Conservation (phyloP, 2,797 vertebrate species). For the Tachyglossus aculeatus region DNA sequence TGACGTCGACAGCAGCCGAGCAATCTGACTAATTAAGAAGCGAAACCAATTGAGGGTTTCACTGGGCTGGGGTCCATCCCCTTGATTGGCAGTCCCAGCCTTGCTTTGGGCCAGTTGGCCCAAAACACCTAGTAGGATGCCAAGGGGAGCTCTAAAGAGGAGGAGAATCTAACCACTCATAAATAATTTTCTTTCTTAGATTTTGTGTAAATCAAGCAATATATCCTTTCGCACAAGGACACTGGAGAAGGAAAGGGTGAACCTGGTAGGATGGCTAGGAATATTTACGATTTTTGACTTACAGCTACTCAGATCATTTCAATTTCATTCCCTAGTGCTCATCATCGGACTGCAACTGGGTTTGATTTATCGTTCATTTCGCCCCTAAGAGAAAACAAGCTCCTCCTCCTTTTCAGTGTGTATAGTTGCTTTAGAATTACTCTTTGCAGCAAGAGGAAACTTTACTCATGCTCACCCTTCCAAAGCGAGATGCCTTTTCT, state of each 20-base stretch:
- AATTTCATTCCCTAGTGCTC: background rate
- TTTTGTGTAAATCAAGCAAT: background rate
- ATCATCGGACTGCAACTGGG: background rate
- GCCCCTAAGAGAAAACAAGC: background rate
- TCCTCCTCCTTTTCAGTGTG: background rate
- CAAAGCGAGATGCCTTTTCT: too few species aligned
- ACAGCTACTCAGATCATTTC: background rate
- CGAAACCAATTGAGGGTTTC: background rate
- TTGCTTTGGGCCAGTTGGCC: constrained; percentile 4
- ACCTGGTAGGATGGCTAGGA: background rate
- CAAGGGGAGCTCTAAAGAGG: background rate
- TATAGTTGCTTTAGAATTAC: background rate
- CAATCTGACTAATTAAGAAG: background rate
- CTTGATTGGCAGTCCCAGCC: background rate
- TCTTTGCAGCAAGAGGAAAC: background rate
- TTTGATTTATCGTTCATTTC: background rate
- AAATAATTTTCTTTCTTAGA: background rate
- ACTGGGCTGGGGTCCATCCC: background rate
- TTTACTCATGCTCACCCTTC: too few species aligned
- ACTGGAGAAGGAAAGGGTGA: background rate
- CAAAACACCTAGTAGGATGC: background rate
- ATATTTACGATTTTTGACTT: background rate
- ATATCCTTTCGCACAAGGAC: background rate
- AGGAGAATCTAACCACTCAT: background rate
- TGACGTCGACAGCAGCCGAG: background rate